Evolutionary conservation across 2,888 invertebrate genomes (phyloP).

Genomic region (Zaprionus obscuricornis): DNA sequence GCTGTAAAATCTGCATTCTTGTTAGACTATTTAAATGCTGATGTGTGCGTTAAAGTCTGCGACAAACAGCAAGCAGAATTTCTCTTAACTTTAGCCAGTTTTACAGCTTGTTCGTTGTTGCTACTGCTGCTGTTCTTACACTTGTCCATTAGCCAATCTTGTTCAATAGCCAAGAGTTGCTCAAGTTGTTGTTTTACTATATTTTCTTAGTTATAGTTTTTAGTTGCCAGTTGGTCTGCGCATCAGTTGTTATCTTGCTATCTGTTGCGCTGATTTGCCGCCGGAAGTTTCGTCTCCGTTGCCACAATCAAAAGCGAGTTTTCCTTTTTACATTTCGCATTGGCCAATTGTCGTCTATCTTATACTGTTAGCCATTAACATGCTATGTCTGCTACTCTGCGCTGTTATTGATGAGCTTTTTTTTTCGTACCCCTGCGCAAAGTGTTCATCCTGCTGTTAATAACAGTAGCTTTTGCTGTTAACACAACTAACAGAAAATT

Average conservation of each 20-base stretch:
- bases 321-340: slow-evolving; percentile 7
- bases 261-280: slow-evolving; percentile 78
- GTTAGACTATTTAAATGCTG: slow-evolving; percentile 65
- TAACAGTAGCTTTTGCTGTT: slow-evolving; percentile 27
- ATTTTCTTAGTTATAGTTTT: not conserved
- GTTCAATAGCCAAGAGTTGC: slow-evolving; percentile 9
- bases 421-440: too few relatives aligned
- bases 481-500: slow-evolving; percentile 56
- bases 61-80: too few relatives aligned
- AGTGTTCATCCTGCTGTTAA: too few relatives aligned
- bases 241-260: slow-evolving; percentile 56
- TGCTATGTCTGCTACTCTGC: too few relatives aligned
- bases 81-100: slow-evolving; percentile 8
- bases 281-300: slow-evolving; percentile 61
- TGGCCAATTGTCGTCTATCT: slow-evolving; percentile 30
- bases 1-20: slow-evolving; percentile 77
- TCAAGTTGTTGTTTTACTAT: not conserved
- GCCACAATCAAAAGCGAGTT: slow-evolving; percentile 16
- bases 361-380: slow-evolving; percentile 47
- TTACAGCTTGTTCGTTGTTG: slow-evolving; percentile 1
- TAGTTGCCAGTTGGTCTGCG: slow-evolving; percentile 53
- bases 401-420: too few relatives aligned
- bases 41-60: slow-evolving; percentile 36
- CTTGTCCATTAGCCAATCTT: too few relatives aligned
- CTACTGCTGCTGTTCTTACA: too few relatives aligned